Evolutionary conservation across 2,113 vertebrate species (phyloP), one percentile per base, ranked within the genome.

Genomic region (Lophochroa leadbeateri): DNA sequence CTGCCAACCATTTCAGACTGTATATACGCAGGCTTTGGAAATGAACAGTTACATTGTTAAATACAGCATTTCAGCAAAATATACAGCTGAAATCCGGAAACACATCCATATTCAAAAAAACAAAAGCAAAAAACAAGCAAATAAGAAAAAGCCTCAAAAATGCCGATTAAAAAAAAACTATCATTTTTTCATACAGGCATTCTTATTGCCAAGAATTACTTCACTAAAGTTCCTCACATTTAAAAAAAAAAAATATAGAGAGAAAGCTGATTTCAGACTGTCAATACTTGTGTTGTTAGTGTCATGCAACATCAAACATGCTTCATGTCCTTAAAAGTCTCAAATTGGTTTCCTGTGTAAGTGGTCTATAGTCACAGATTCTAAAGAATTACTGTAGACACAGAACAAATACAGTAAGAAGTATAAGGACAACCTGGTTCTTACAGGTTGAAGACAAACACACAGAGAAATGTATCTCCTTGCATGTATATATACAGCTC

Each of bases 1-100:
- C 52, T 88, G 96, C 94, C 95, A 95, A 94, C 96, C 93, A 95
- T 95, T 96, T 95, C 97, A 94, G 93, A 95, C 52, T 77, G 68
- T 92, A 69, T 82, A 94, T 91, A 96, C 87, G 69, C 91, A 96
- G 67, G 82, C 74, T 96, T 96, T 80, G 90, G 68, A 97, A 97
- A 97, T 61, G 52, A 75, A 86, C 87, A 94, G 75, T 84, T 86
- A 88, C 57, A 74, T 82, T 83, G 53, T 53, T 85, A 91, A 80
- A 64, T 82, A 97, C 52, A 91, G 70, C 53, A 86, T 93, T 91
- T 81, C 65, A 90, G 68, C 93, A 92, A 92, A 80, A 86, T 49
- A 92, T 63, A 86, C 39, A 96, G 78, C 81, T 87, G 90, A 93
- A 85, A 57, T 77, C 31, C 87, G 81, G 57, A 72, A 92, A 88